phyloP scores from a whole-genome alignment of 2,888 invertebrate genomes.

The Leuctra nigra region DNA sequence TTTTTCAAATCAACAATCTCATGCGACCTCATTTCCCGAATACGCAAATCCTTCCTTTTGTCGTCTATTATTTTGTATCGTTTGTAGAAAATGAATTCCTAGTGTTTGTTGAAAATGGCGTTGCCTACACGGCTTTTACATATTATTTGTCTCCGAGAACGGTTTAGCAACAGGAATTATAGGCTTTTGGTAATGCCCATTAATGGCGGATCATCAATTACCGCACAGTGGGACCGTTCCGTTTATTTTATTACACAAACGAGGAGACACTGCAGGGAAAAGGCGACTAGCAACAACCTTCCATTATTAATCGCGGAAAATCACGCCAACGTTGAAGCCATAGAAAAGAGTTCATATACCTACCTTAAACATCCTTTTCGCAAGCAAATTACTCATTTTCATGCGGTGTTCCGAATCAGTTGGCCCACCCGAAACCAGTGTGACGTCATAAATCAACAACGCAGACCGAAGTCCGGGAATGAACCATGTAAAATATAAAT shows the following conservation, averaged over 20 bases:
- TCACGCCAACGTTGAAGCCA: background rate
- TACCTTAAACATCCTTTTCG: conserved; percentile 13
- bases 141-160: background rate
- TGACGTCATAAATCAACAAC: no score
- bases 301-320: conserved; percentile 5
- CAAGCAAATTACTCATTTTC: conserved; percentile 12
- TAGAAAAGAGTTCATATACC: conserved; percentile 12
- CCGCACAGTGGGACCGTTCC: background rate
- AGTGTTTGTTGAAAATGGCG: no score
- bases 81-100: no score
- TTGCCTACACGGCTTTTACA: no score
- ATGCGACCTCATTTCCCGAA: no score
- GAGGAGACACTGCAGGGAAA: background rate
- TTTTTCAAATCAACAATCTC: no score
- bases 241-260: conserved; percentile 1
- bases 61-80: no score
- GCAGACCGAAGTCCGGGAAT: no score
- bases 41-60: no score
- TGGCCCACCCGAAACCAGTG: no score
- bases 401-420: no score
- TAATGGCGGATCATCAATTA: conserved; percentile 8
- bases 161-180: background rate
- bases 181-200: conserved; percentile 14
- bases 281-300: conserved; percentile 11
- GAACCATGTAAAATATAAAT: no score